Conservation (phyloP, 2,797 vertebrate species). For the Tapirus indicus region DNA sequence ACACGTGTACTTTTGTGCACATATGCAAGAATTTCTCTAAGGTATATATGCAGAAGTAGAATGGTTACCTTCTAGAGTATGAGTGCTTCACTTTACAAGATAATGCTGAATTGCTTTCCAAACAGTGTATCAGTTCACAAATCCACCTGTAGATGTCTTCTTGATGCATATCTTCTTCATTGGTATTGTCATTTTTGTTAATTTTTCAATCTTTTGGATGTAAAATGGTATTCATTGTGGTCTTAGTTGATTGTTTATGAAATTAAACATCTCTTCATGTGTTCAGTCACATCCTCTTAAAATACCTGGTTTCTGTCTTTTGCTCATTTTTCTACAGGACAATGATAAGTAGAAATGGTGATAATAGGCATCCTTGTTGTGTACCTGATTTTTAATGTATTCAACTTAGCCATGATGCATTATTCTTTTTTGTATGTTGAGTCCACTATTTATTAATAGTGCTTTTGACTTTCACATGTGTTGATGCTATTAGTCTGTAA, state of each 20-base stretch:
- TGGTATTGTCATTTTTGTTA: neutral
- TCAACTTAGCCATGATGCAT: neutral
- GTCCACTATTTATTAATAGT: neutral
- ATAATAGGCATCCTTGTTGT: neutral
- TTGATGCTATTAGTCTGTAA: neutral
- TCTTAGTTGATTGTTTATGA: neutral
- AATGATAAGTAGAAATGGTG: neutral
- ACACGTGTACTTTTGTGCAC: neutral
- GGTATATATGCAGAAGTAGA: neutral
- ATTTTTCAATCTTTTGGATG: neutral
- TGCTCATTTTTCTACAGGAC: neutral
- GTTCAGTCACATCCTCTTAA: neutral
- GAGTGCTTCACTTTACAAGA: neutral
- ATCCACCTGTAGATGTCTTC: neutral
- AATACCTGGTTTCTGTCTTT: neutral
- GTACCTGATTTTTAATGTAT: neutral
- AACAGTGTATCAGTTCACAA: neutral
- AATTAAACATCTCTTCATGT: neutral
- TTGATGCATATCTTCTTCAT: neutral
- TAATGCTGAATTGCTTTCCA: neutral
- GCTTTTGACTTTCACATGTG: neutral
- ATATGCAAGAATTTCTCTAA: neutral
- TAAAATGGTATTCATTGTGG: neutral
- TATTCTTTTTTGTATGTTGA: neutral
- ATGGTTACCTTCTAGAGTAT: neutral